Evolutionary conservation across 2,113 vertebrate species (phyloP), one percentile per base, ranked within the genome.

Genomic region (Ploceus nigricollis): DNA sequence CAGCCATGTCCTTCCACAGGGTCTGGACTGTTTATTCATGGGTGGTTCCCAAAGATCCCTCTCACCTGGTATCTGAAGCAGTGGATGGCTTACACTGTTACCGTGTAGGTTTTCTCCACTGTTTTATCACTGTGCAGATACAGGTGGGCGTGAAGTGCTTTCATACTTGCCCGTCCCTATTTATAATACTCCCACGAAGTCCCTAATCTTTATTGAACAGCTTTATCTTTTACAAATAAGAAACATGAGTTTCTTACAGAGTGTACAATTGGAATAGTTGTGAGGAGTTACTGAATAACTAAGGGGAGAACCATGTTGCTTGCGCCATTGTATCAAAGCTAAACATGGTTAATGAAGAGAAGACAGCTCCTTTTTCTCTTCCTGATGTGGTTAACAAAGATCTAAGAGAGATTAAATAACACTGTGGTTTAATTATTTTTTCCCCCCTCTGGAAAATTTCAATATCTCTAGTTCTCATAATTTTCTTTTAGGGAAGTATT

Each of bases 181-280:
- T 66, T 82, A 25, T 45, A 79, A 88, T 53, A 75, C 63, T 72
- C 64, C 84, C 57, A 89, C 27, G 5, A 73, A 81, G 57, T 70
- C 31, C 37, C 27, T 82, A 93, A 89, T 89, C 85, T 73, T 92
- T 85, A 75, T 84, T 89, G 57, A 91, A 77, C 40, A 78, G 15
- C 37, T 93, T 96, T 95, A 97, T 95, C 90, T 93, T 96, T 95
- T 93, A 86, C 80, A 97, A 96, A 94, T 70, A 96, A 86, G 71
- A 87, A 96, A 39, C 48, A 69, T 25, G 19, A 69, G 21, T 90
- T 91, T 90, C 63, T 63, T 63, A 75, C n/a, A 54, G 71, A 69
- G 14, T 37, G 33, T 88, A 76, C 73, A 96, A 84, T 75, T 82
- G 47, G 60, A 89, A 57, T 57, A 1, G 0, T 64, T 23, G 5